These are phyloP conservation scores for Athripsodes cinereus DNA, from an alignment of 2,888 invertebrate species.

Conservation along the genomic window DNA sequence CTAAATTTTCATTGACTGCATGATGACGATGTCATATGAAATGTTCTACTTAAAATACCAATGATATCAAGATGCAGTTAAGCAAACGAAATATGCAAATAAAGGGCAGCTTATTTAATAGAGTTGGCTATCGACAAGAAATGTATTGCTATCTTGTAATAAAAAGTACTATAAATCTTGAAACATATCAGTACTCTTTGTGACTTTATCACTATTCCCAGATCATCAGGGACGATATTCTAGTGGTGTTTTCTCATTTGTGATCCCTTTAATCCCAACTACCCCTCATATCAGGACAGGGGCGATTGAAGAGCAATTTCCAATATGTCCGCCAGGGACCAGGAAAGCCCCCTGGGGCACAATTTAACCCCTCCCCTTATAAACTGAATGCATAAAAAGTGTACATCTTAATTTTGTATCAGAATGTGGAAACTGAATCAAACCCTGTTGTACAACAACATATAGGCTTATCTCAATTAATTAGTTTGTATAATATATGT, in stretches of 20 bases:
- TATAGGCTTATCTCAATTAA: too few relatives aligned
- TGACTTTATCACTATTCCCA: not conserved
- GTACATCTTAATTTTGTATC: conserved; percentile 13
- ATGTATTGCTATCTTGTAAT: too few relatives aligned
- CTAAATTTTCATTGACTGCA: too few relatives aligned
- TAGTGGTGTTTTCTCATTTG: conserved; percentile 7
- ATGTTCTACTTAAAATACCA: too few relatives aligned
- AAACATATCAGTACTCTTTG: not conserved
- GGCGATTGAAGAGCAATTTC: conserved; percentile 13
- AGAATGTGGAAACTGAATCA: not conserved
- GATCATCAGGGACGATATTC: not conserved
- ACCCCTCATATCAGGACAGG: conserved; percentile 2
- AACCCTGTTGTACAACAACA: too few relatives aligned
- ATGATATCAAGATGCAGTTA: too few relatives aligned
- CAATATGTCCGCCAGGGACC: conserved; percentile 18
- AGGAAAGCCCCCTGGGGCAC: conserved; percentile 12
- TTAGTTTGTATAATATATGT: too few relatives aligned
- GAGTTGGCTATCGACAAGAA: too few relatives aligned
- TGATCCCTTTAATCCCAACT: conserved; percentile 9
- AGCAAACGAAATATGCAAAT: too few relatives aligned
- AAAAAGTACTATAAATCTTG: not conserved
- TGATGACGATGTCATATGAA: too few relatives aligned
- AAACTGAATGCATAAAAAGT: not conserved
- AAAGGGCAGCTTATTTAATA: too few relatives aligned
- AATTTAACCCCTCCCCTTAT: conserved; percentile 13